Conservation (phyloP, 2,888 invertebrate species). For the Microplitis manilae region DNA sequence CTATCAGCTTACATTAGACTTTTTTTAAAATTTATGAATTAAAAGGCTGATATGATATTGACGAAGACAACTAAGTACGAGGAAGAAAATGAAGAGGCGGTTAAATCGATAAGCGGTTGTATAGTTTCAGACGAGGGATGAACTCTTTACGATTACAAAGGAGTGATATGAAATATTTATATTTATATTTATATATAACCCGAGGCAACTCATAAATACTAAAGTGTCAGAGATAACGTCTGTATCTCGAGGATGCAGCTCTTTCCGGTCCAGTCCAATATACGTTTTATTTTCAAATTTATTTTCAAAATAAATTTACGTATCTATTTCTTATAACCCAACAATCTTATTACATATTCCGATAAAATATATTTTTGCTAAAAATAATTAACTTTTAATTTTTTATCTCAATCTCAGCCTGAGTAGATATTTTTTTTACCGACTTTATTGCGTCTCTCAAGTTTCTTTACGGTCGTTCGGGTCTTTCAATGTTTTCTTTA, state of each 20-base stretch:
- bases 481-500: no score
- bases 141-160: slow-evolving; percentile 9
- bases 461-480: no score
- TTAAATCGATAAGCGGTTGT: slow-evolving; percentile 4
- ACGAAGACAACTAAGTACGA: not conserved
- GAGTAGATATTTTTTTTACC: no score
- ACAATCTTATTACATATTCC: no score
- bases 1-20: no score
- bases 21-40: no score
- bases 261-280: slow-evolving; percentile 26
- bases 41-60: not conserved
- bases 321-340: not conserved
- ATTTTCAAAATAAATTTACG: not conserved
- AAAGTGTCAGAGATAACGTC: slow-evolving; percentile 21
- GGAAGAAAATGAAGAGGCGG: not conserved
- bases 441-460: no score
- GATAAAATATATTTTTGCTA: not conserved
- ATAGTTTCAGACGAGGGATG: slow-evolving; percentile 7
- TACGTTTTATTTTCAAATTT: not conserved
- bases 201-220: slow-evolving; percentile 14
- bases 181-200: slow-evolving; percentile 3
- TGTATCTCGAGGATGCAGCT: slow-evolving; percentile 34
- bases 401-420: not conserved
- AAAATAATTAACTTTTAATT: not conserved
- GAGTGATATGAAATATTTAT: slow-evolving; percentile 12